A percentile compares a stretch with the other conserved stretches of the same genome.
phyloP scores from a whole-genome alignment of 2,113 vertebrate species.

The Callipepla squamata region DNA sequence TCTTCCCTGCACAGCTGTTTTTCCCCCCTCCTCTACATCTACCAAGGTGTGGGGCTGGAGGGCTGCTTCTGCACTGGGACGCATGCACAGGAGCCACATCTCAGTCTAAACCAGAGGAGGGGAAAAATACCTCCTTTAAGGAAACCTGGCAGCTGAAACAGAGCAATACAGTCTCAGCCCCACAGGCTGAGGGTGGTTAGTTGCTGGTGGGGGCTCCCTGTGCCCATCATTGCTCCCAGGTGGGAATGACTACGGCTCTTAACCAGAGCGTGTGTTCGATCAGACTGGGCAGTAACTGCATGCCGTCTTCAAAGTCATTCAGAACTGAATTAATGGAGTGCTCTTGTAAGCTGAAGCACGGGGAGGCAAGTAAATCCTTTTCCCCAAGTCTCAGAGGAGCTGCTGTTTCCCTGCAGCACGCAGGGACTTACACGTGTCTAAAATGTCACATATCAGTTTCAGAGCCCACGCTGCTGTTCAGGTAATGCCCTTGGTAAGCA shows the following conservation, averaged over 20 bases:
- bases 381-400: not conserved
- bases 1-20: rapidly evolving
- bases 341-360: not conserved
- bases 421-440: rapidly evolving
- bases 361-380: not conserved
- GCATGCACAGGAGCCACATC: rapidly evolving
- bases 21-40: not conserved
- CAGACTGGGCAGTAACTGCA: not conserved
- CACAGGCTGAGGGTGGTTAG: not conserved
- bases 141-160: not conserved
- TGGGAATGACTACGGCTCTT: not conserved
- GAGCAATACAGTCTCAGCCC: not conserved
- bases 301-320: not conserved
- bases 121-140: not conserved
- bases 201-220: rapidly evolving
- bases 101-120: not conserved
- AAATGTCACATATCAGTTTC: not conserved
- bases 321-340: not conserved
- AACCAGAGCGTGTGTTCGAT: not conserved
- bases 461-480: not conserved
- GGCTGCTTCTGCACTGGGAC: not conserved
- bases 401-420: not conserved
- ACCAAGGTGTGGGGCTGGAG: not conserved
- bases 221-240: rapidly evolving
- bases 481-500: not conserved